Evolutionary conservation across 64 coral and sea anemone species (phyloP).

Genomic region (Stichodactyla mertensii): DNA sequence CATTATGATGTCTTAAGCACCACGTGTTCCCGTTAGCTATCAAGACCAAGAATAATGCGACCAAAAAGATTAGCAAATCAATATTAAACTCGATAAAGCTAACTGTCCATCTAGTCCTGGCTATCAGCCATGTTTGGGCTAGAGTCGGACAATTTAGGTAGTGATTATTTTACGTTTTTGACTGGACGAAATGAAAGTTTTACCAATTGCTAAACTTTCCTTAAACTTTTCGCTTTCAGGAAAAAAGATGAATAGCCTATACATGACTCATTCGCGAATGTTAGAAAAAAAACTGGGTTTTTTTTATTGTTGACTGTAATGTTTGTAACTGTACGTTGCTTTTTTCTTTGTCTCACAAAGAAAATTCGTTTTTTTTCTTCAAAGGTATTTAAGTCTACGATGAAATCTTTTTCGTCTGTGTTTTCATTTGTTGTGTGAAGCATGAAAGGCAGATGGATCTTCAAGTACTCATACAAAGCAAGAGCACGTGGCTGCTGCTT

Average conservation of each 20-base stretch:
- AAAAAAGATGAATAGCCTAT: neutral
- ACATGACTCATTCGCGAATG: neutral
- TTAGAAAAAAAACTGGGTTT: neutral
- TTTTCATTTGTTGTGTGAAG: slow-evolving; percentile 9
- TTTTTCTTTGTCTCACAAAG: neutral
- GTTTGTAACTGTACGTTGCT: neutral
- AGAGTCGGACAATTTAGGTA: neutral
- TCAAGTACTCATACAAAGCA: slow-evolving; percentile 19
- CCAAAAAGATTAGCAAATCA: slow-evolving; percentile 10
- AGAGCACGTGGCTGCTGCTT: slow-evolving; percentile 21
- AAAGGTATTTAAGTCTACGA: neutral
- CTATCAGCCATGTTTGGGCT: neutral
- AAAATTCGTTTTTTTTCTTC: neutral
- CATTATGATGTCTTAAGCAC: slow-evolving; percentile 7
- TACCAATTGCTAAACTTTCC: neutral
- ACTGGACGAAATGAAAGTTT: neutral
- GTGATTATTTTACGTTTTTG: neutral
- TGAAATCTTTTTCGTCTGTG: slow-evolving; percentile 6
- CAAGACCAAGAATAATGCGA: neutral
- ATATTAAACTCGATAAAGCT: neutral
- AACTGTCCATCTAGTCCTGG: slow-evolving; percentile 5
- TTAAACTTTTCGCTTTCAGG: neutral
- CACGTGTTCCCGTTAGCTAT: slow-evolving; percentile 3
- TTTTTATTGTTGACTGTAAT: neutral
- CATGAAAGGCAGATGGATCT: slow-evolving; percentile 23